Evolutionary conservation across 1,140 invertebrate species (phyloP).

Genomic region (Anastrepha ludens): DNA sequence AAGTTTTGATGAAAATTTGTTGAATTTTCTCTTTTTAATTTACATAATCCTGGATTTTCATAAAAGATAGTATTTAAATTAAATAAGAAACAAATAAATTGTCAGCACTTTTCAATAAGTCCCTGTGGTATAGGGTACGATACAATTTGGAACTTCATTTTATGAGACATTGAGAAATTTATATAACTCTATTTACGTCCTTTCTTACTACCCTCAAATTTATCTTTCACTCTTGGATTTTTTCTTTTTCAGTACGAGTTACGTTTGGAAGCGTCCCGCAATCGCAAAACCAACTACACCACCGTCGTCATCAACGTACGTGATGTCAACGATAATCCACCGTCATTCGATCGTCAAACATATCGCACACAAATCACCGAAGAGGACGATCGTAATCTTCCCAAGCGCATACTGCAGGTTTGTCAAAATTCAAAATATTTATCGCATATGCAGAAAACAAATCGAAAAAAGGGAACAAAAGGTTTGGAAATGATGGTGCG

Average conservation of each 20-base stretch:
- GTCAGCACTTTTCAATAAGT: no score
- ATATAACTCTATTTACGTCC: no score
- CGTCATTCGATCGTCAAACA: conserved; percentile 80
- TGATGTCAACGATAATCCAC: conserved; percentile 80
- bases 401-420: conserved; percentile 80
- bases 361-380: conserved; percentile 82
- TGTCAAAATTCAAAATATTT: background rate
- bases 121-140: no score
- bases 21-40: no score
- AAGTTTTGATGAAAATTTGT: no score
- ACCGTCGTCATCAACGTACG: conserved; percentile 80
- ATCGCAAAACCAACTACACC: conserved; percentile 80
- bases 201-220: background rate
- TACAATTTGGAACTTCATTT: no score
- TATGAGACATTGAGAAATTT: no score
- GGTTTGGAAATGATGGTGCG: conserved; percentile 18
- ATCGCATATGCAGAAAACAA: no score
- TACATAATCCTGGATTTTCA: no score
- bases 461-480: background rate
- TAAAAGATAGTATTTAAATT: no score
- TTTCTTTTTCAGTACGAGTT: conserved; percentile 77
- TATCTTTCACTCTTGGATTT: no score
- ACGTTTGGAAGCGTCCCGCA: conserved; percentile 79
- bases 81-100: no score
- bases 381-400: conserved; percentile 80